A percentile compares a stretch with the other conserved stretches of the same genome.
Evolutionary conservation across 1,140 invertebrate genomes (phyloP).

Genomic region (Patella vulgata): DNA sequence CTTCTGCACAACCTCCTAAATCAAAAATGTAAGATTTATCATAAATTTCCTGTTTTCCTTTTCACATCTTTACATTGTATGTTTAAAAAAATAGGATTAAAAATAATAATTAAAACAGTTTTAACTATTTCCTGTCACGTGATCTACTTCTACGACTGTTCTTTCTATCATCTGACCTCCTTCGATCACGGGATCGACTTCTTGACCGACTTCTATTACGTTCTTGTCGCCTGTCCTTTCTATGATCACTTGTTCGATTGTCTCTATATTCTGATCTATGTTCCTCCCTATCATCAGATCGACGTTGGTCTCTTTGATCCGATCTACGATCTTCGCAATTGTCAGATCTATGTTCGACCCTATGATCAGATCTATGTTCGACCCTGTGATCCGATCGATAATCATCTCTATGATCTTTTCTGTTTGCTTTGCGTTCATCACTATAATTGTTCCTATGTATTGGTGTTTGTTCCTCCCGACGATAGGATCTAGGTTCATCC

Average conservation of each 20-base stretch:
- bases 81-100: no score
- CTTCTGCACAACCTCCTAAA: no score
- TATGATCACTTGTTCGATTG: neutral
- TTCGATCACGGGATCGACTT: neutral
- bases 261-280: conserved; percentile 4
- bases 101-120: no score
- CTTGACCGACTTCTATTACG: conserved; percentile 7
- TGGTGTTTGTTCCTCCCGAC: conserved; percentile 1
- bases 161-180: neutral
- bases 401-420: neutral
- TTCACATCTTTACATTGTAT: no score
- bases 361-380: neutral
- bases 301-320: neutral
- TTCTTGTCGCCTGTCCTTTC: neutral
- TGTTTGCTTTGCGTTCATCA: neutral
- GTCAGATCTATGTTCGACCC: neutral
- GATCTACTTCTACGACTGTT: neutral
- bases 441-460: neutral
- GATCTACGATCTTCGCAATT: neutral
- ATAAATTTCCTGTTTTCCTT: no score
- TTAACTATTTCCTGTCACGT: neutral
- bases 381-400: neutral
- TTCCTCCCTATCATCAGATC: neutral
- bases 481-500: neutral
- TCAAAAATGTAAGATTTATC: no score